Evolutionary conservation across 2,888 invertebrate species (phyloP).

Genomic region (Germaria angustata): DNA sequence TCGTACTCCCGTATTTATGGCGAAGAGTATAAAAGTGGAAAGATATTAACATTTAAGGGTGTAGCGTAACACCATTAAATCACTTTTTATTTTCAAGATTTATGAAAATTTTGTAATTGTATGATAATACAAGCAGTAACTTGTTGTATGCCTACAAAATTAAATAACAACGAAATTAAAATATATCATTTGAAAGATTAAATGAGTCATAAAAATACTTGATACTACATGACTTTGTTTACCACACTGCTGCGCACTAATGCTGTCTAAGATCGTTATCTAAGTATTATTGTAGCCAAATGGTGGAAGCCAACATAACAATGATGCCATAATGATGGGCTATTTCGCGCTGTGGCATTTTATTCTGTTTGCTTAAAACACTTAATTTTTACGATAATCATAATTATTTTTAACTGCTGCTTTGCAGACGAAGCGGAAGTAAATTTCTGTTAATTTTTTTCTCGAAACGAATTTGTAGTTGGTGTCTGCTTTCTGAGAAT

Average conservation of each 20-base stretch:
- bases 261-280: not conserved
- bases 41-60: too few relatives aligned
- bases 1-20: too few relatives aligned
- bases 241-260: too few relatives aligned
- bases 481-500: slow-evolving; percentile 23
- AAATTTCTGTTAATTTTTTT: not conserved
- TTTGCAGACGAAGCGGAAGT: slow-evolving; percentile 24
- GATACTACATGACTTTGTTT: too few relatives aligned
- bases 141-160: too few relatives aligned
- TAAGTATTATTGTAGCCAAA: not conserved
- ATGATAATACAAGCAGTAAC: too few relatives aligned
- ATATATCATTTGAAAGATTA: not conserved
- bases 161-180: not conserved
- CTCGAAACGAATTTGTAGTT: slow-evolving; percentile 9
- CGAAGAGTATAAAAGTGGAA: too few relatives aligned
- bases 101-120: too few relatives aligned
- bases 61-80: too few relatives aligned
- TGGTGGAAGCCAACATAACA: not conserved
- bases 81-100: too few relatives aligned
- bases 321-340: not conserved
- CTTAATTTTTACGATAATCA: slow-evolving; percentile 28
- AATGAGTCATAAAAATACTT: not conserved
- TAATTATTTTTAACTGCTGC: slow-evolving; percentile 30
- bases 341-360: not conserved
- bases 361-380: not conserved